Base-by-base conservation (phyloP, 23 tunicate genomes). In the Phallusia fumigata region DNA sequence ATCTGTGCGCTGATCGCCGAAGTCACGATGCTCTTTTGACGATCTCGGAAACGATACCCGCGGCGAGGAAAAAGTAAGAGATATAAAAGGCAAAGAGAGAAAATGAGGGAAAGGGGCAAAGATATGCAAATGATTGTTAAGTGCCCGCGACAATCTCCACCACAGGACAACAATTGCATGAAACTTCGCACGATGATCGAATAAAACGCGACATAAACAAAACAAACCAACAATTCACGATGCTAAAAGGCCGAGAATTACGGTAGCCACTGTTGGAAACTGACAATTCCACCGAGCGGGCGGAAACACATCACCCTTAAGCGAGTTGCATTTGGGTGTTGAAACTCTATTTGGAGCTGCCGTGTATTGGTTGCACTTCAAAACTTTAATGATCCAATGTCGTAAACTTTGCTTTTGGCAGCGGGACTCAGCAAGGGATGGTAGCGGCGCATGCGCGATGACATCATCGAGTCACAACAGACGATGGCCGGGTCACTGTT, bases 341-440 rank as follows among this genome's bases (percentile, higher is more conserved):
- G 47, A 40, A 40, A 40, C 47, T 40, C 10, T 5, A 40, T 40
- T 40, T 40, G 5, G 10, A 10, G 47, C 10, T 40, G 47, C 10
- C 47, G 47, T 10, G 5, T 10, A 40, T 40, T 40, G 8, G 5
- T 40, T 10, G 10, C 47, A 6, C 69, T 11, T 58, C 69, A 58
- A 58, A 58, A 58, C 28, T 24, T 22, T 16, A 58, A 24, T 21
- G 77, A 30, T 18, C 35, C 80, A 18, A 77, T 16, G 53, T 18
- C 53, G n/a, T 34, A 77, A 40, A 45, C 26, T 40, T 77, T 77
- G 32, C 31, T 35, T 40, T 77, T 77, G 28, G 80, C 22, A 10
- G 50, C 26, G 28, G 80, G 80, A 45, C 80, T 77, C 53, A 77
- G 80, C n/a, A 77, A 53, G 19, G 80, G 80, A 36, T 77, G 80